Evolutionary conservation across 2,888 invertebrate species (phyloP).

Genomic region (Elmis aenea): DNA sequence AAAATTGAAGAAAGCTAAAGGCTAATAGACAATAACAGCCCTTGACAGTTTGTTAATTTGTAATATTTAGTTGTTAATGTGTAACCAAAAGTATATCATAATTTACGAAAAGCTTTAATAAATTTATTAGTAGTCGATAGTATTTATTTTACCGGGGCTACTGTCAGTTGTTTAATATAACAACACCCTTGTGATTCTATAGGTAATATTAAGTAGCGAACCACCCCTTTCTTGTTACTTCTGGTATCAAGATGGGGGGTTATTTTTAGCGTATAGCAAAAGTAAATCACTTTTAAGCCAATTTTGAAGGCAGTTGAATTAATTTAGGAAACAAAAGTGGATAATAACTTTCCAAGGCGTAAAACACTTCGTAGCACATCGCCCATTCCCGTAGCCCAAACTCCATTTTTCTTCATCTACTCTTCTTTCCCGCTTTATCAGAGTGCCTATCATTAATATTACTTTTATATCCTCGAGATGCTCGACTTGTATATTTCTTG

Average conservation of each 20-base stretch:
- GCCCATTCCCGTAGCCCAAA: no score
- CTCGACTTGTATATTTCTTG: slow-evolving; percentile 45
- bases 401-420: slow-evolving; percentile 45
- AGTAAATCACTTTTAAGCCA: slow-evolving; percentile 10
- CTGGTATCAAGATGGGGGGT: slow-evolving; percentile 4
- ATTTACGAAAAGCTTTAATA: no score
- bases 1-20: no score
- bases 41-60: no score
- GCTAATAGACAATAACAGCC: no score
- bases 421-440: slow-evolving; percentile 40
- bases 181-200: no score
- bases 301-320: slow-evolving; percentile 6
- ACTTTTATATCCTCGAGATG: slow-evolving; percentile 49
- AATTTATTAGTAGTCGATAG: no score
- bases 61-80: no score
- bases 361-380: slow-evolving; percentile 9
- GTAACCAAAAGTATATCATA: no score
- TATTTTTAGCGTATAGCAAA: slow-evolving; percentile 10
- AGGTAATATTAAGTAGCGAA: no score
- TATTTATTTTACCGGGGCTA: no score
- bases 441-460: slow-evolving; percentile 47
- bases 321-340: slow-evolving; percentile 12
- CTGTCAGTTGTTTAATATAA: no score
- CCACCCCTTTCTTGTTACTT: slow-evolving; percentile 8
- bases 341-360: slow-evolving; percentile 16